These are phyloP conservation scores for Meiosimyza platycephala DNA, from an alignment of 2,888 invertebrate species.

Conservation along the genomic window DNA sequence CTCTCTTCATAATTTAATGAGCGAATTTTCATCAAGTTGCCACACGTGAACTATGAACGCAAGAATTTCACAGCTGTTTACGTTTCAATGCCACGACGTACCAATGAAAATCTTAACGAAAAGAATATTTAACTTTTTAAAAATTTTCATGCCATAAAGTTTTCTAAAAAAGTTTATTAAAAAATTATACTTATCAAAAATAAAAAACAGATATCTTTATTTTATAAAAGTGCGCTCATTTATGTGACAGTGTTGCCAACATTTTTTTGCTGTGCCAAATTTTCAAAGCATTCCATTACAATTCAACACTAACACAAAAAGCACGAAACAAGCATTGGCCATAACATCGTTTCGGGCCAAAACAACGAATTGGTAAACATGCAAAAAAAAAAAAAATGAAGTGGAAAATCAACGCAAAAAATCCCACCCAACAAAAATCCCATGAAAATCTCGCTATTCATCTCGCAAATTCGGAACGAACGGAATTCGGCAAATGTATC, in stretches of 20 bases:
- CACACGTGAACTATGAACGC: no score
- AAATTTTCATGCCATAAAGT: not conserved
- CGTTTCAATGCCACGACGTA: slow-evolving; percentile 7
- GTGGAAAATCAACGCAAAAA: not conserved
- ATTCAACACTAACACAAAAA: no score
- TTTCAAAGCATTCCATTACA: no score
- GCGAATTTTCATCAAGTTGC: no score
- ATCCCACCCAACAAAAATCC: not conserved
- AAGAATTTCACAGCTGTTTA: no score
- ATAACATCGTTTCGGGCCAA: slow-evolving; percentile 19
- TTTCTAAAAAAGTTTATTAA: not conserved
- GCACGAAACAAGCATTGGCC: not conserved
- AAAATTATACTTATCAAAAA: not conserved
- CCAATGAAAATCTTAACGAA: not conserved
- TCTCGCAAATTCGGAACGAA: slow-evolving; percentile 29
- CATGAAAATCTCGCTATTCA: slow-evolving; percentile 24
- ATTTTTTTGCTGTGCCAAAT: not conserved
- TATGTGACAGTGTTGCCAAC: not conserved
- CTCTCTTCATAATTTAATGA: no score
- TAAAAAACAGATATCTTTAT: not conserved
- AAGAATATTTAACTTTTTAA: not conserved
- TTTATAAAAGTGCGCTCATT: no score
- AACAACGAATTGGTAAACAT: slow-evolving; percentile 1
- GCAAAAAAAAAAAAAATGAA: not conserved
- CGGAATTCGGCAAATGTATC: slow-evolving; percentile 30